Evolutionary conservation across 2,113 vertebrate genomes (phyloP).

Genomic region (Cottus gobio): DNA sequence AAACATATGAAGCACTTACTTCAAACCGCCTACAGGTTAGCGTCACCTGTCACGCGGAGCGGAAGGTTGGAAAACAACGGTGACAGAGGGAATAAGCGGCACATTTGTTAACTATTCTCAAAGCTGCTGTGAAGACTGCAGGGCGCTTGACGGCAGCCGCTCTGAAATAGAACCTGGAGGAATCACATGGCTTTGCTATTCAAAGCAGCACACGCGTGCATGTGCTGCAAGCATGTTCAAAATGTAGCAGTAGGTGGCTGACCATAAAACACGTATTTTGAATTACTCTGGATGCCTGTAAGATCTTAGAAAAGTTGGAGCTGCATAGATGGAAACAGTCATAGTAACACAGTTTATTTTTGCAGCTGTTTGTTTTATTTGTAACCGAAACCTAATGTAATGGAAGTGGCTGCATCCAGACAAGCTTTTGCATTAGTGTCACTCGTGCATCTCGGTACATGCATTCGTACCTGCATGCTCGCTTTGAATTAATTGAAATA

Average conservation of each 20-base stretch:
- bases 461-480: background rate
- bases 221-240: conserved; percentile 19
- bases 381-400: background rate
- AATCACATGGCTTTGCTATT: conserved; percentile 83
- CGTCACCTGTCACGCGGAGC: conserved; percentile 1
- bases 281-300: background rate
- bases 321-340: background rate
- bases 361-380: background rate
- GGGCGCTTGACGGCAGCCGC: conserved; percentile 23
- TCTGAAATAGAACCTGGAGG: conserved; percentile 79
- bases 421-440: background rate
- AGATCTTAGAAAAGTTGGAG: conserved; percentile 1
- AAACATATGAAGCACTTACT: conserved; percentile 45
- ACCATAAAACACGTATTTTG: conserved; percentile 9
- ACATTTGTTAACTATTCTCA: conserved; percentile 31
- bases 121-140: conserved; percentile 25
- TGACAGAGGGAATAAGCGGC: conserved; percentile 17
- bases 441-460: background rate
- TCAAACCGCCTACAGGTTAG: background rate
- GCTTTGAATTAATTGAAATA: background rate
- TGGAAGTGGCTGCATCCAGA: background rate
- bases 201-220: conserved; percentile 55
- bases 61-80: background rate
- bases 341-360: conserved; percentile 11
- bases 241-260: conserved; percentile 9